phyloP scores from a whole-genome alignment of 2,888 invertebrate genomes.

The Drosophila cognata region DNA sequence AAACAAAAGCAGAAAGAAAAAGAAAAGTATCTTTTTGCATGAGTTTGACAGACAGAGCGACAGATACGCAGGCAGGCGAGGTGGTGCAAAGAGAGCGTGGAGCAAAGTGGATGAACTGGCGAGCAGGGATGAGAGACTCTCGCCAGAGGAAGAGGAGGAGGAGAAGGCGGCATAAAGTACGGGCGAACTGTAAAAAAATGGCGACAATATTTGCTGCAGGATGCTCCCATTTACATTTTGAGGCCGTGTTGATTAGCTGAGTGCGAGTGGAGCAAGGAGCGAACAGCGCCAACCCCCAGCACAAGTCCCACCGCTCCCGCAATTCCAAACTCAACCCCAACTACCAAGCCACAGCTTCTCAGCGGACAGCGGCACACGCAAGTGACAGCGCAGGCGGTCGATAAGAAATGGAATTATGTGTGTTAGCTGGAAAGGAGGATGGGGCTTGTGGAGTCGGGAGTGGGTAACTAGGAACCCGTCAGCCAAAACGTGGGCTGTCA shows the following conservation, averaged over 20 bases:
- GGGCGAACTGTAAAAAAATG: conserved; percentile 68
- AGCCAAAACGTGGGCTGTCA: conserved; percentile 63
- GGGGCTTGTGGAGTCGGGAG: not conserved
- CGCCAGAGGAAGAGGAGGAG: not conserved
- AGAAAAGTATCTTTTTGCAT: conserved; percentile 73
- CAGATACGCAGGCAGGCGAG: conserved; percentile 49
- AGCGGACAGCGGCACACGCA: conserved; percentile 46
- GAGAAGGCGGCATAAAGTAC: not conserved
- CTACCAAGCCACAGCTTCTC: conserved; percentile 25
- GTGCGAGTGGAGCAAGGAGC: conserved; percentile 43
- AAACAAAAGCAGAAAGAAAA: conserved; percentile 35
- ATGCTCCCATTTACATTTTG: conserved; percentile 79
- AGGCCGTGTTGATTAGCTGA: conserved; percentile 75
- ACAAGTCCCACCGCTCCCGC: conserved; percentile 9
- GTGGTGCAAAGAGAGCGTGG: conserved; percentile 8
- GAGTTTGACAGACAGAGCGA: conserved; percentile 69
- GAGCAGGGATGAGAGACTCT: conserved; percentile 27
- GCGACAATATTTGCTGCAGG: conserved; percentile 80
- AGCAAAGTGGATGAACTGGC: conserved; percentile 46
- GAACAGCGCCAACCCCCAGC: not conserved
- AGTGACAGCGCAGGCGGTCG: conserved; percentile 64
- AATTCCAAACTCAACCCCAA: not conserved
- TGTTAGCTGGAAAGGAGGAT: conserved; percentile 4
- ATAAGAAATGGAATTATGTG: conserved; percentile 68
- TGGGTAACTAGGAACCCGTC: conserved; percentile 24